Conservation (phyloP, 2,797 vertebrate genomes). For the Rhodeus uyekii region DNA sequence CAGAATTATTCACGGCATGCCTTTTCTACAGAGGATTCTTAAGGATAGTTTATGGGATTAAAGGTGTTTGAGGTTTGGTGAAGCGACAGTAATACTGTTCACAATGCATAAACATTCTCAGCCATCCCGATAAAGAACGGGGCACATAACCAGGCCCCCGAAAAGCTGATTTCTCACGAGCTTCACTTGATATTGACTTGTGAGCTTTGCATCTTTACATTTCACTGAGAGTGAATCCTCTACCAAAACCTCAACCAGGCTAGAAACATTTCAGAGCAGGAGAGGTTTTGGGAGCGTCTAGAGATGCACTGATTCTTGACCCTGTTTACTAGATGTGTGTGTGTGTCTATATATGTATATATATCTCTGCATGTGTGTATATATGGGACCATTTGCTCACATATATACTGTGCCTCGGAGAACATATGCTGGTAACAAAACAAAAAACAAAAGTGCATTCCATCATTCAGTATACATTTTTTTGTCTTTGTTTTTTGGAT, state of each 20-base stretch:
- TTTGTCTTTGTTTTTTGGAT: conserved; percentile 30
- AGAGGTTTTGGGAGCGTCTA: background rate
- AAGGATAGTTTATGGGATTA: conserved; percentile 19
- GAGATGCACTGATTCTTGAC: conserved; percentile 39
- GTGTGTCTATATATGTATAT: conserved; percentile 50
- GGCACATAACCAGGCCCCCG: background rate
- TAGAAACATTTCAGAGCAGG: conserved; percentile 15
- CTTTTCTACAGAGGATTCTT: conserved; percentile 66
- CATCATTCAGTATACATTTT: conserved; percentile 37
- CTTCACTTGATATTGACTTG: background rate
- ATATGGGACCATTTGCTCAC: conserved; percentile 22
- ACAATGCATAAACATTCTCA: conserved; percentile 42
- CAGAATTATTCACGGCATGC: conserved; percentile 80
- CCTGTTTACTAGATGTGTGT: conserved; percentile 49
- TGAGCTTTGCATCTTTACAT: background rate
- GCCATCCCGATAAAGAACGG: conserved; percentile 24
- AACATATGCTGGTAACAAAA: conserved; percentile 50
- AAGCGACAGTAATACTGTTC: conserved; percentile 48
- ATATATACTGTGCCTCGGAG: conserved; percentile 44
- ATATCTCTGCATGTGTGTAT: background rate
- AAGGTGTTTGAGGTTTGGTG: conserved; percentile 37
- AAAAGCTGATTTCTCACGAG: conserved; percentile 2
- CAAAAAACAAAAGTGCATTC: conserved; percentile 54
- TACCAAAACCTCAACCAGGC: background rate
- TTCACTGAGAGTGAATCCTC: background rate